These are phyloP conservation scores for Prochilodus magdalenae DNA, from an alignment of 2,113 vertebrate genomes.

Conservation along the genomic window DNA sequence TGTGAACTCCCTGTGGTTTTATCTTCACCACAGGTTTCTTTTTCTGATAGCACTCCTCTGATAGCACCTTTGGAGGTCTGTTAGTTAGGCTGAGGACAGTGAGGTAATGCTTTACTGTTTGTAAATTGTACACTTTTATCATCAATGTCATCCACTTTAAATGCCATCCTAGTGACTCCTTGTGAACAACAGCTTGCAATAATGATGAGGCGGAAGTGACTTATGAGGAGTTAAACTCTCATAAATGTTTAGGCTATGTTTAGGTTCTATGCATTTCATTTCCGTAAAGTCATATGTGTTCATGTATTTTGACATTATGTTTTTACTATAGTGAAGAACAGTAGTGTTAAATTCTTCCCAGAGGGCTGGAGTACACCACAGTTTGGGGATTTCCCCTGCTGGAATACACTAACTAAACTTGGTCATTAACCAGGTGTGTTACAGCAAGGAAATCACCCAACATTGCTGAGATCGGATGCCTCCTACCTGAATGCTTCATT, in stretches of 20 bases:
- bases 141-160: background rate
- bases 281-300: too few species aligned
- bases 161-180: background rate
- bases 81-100: background rate
- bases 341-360: too few species aligned
- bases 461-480: background rate
- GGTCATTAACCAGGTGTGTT: background rate
- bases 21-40: constrained; percentile 26
- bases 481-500: too few species aligned
- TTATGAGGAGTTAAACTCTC: background rate
- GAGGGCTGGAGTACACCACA: too few species aligned
- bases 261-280: background rate
- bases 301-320: too few species aligned
- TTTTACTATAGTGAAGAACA: too few species aligned
- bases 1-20: constrained; percentile 15
- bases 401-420: background rate
- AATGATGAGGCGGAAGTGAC: background rate
- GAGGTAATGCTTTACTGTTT: background rate
- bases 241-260: background rate
- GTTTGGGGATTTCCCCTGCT: too few species aligned
- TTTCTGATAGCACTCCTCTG: constrained; percentile 47
- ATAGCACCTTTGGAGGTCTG: background rate
- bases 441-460: too few species aligned
- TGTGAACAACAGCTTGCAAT: background rate
- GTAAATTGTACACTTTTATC: background rate